Evolutionary conservation across 2,888 invertebrate genomes (phyloP).

Genomic region (Agriopis marginaria): DNA sequence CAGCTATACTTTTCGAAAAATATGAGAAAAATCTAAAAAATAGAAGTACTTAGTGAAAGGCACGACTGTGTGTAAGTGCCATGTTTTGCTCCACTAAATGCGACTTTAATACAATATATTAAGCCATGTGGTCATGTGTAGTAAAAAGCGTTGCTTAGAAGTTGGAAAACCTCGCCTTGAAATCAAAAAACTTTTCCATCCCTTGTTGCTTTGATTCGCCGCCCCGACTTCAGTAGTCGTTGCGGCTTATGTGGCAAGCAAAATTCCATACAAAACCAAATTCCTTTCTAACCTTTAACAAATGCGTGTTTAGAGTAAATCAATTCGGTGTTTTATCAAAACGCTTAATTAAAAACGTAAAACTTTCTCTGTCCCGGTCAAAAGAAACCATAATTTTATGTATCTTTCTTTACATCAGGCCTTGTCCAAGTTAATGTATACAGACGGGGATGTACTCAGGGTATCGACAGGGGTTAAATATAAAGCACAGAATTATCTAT

Average conservation of each 20-base stretch:
- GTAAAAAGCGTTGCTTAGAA: no score
- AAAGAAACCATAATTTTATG: constrained; percentile 45
- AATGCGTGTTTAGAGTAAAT: constrained; percentile 26
- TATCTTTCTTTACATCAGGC: constrained; percentile 57
- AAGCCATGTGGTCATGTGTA: no score
- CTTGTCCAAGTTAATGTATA: constrained; percentile 56
- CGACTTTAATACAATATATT: no score
- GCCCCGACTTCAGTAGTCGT: not conserved
- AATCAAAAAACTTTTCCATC: not conserved
- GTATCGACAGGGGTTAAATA: not conserved
- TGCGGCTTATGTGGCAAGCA: not conserved
- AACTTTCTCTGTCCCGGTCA: constrained; percentile 23
- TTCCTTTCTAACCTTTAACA: constrained; percentile 3
- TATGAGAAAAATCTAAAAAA: no score
- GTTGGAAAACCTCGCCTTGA: no score
- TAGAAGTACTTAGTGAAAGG: no score
- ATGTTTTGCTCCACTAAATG: no score
- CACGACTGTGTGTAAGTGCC: no score
- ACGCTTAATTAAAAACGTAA: constrained; percentile 18
- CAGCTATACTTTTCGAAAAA: no score
- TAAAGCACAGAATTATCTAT: not conserved
- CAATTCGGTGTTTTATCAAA: constrained; percentile 7
- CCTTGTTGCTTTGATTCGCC: no score
- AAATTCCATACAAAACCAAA: not conserved
- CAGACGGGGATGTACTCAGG: constrained; percentile 14